phyloP scores from a whole-genome alignment of 53 echinoderm and acorn worm species.

The Arbacia lixula region DNA sequence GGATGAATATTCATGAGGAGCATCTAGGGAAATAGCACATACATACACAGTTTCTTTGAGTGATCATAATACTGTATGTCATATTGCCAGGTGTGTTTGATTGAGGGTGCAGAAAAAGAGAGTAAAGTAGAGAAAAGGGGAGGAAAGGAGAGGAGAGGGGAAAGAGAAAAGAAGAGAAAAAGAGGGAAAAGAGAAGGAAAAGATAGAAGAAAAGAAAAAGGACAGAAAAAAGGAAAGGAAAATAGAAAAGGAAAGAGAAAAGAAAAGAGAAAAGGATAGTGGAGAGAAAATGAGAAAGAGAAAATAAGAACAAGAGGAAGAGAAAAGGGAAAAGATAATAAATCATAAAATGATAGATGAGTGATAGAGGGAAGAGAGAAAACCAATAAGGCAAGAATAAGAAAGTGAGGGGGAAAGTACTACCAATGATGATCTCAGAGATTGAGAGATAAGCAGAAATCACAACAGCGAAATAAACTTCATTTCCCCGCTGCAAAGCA shows the following conservation, averaged over 20 bases:
- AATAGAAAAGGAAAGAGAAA: too few species aligned
- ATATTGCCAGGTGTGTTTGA: too few species aligned
- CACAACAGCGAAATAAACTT: not conserved
- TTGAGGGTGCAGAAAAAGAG: too few species aligned
- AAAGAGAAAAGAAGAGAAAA: not conserved
- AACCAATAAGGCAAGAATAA: not conserved
- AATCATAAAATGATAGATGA: not conserved
- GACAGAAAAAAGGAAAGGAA: too few species aligned
- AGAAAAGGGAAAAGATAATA: not conserved
- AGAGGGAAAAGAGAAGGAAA: too few species aligned
- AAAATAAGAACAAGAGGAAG: not conserved
- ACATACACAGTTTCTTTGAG: too few species aligned
- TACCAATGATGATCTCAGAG: too few species aligned
- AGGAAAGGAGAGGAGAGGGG: not conserved
- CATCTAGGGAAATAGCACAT: too few species aligned
- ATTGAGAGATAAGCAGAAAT: too few species aligned
- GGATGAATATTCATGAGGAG: slow-evolving; percentile 43
- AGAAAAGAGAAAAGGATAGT: not conserved
- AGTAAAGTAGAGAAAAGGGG: not conserved
- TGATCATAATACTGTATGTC: too few species aligned
- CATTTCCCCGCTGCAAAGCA: not conserved
- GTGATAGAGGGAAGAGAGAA: not conserved
- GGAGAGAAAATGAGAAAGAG: not conserved
- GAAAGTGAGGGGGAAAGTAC: not conserved
- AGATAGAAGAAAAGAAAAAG: too few species aligned